Evolutionary conservation across 2,113 vertebrate genomes (phyloP).

Genomic region (Protobothrops flavoviridis): DNA sequence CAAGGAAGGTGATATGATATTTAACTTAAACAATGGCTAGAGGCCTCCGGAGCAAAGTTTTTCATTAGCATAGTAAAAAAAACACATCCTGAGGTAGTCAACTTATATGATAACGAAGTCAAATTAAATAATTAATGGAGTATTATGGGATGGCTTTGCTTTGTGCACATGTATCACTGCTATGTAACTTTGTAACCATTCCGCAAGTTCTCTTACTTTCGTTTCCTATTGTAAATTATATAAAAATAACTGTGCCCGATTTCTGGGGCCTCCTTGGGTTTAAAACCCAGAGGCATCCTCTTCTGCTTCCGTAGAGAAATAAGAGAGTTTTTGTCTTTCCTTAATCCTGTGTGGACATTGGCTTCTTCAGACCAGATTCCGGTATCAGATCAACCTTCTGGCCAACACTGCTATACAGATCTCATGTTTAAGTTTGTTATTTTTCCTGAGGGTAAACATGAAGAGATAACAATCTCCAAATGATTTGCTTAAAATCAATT

Average conservation of each 20-base stretch:
- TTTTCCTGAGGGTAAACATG: constrained; percentile 44
- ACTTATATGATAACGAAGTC: background rate
- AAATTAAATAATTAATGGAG: background rate
- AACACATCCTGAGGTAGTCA: background rate
- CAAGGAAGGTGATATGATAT: background rate
- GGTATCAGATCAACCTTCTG: background rate
- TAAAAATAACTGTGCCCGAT: background rate
- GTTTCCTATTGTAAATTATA: background rate
- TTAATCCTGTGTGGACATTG: background rate
- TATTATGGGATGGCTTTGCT: background rate
- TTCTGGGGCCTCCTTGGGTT: background rate
- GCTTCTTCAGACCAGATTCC: background rate
- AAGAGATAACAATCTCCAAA: constrained; percentile 51
- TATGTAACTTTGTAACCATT: background rate
- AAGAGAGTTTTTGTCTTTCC: background rate
- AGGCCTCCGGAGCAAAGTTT: background rate
- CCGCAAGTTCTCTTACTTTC: background rate
- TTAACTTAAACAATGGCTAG: background rate
- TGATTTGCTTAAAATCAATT: constrained; percentile 64
- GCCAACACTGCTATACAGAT: constrained; percentile 50
- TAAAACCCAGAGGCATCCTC: background rate
- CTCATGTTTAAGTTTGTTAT: constrained; percentile 39
- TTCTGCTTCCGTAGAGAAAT: background rate
- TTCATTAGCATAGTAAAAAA: background rate
- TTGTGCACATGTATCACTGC: background rate